A percentile compares a stretch with the other conserved stretches of the same genome.
Evolutionary conservation across 2,888 invertebrate genomes (phyloP).

Genomic region (Seira ritae): DNA sequence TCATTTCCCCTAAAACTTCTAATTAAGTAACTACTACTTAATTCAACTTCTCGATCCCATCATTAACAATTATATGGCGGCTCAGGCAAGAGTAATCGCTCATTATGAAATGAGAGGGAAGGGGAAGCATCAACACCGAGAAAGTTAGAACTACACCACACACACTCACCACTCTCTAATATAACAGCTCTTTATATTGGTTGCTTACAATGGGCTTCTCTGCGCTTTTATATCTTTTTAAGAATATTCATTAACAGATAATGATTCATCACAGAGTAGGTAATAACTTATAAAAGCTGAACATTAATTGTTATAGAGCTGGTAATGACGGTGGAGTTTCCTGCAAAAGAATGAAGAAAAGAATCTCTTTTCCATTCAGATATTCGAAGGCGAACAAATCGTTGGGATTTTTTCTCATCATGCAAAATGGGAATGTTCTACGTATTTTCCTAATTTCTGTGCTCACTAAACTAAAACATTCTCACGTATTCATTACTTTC

Average conservation of each 20-base stretch:
- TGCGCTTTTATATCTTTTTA: neutral
- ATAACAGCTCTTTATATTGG: neutral
- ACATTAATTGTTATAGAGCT: neutral
- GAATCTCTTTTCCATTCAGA: neutral
- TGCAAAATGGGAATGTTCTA: no score
- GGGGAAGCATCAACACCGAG: neutral
- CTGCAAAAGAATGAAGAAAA: neutral
- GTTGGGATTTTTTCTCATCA: no score
- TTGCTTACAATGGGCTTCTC: neutral
- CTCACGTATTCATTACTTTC: constrained; percentile 8
- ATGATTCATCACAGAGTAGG: constrained; percentile 1
- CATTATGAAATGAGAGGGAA: neutral
- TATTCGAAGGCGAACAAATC: neutral
- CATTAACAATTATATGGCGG: no score
- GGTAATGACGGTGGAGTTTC: neutral
- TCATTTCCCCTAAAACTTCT: no score
- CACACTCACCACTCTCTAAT: neutral
- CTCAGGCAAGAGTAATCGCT: no score
- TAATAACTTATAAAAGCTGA: neutral
- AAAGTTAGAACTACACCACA: neutral
- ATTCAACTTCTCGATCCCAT: no score
- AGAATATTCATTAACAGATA: neutral
- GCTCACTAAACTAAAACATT: constrained; percentile 3
- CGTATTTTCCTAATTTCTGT: neutral
- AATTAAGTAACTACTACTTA: no score